Evolutionary conservation across 2,797 vertebrate species (phyloP), one percentile per base, ranked within the genome.

Genomic region (Hippocampus kuda): DNA sequence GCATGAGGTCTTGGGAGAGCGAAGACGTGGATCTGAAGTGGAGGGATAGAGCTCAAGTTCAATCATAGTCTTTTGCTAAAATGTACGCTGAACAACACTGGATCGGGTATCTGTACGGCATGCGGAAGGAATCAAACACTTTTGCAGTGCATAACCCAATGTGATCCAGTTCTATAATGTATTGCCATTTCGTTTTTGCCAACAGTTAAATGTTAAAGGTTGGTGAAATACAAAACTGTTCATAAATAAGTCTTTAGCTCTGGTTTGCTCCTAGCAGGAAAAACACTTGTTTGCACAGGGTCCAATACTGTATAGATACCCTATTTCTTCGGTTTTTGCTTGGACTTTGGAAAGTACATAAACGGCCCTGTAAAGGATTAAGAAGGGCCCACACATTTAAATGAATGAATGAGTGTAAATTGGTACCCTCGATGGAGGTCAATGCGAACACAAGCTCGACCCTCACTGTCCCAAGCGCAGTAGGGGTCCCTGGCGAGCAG

Each of bases 401-500:
- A 60, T 63, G 16, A n/a, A 63, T n/a, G 13, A 44, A n/a, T 42
- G 12, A 63, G 16, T 67, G 24, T 38, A 34, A 42, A 0, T 22
- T 54, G 85, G 87, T 75, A 93, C 91, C 92, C 88, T 74, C 89
- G 88, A 69, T 92, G 91, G 77, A 90, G 91, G 89, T 92, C 92
- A 61, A 90, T 90, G 78, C 91, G 91, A 73, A 92, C 90, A 20
- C 92, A 93, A 68, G 89, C 88, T 3, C 90, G 87, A 27, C 91
- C 91, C 85, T 91, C 91, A 8, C 86, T 92, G 88, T 92, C 91
- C 92, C 92, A 93, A 34, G 90, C 92, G 34, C 92, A 93, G 88
- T 93, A 92, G 69, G 92, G 92, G 73, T 93, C 92, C 75, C 91
- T 83, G 72, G 92, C 89, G 46, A 93, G 88, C 68, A 91, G 87